Base-by-base conservation (phyloP, 2,888 invertebrate species). In the Adelognathus sp. region DNA sequence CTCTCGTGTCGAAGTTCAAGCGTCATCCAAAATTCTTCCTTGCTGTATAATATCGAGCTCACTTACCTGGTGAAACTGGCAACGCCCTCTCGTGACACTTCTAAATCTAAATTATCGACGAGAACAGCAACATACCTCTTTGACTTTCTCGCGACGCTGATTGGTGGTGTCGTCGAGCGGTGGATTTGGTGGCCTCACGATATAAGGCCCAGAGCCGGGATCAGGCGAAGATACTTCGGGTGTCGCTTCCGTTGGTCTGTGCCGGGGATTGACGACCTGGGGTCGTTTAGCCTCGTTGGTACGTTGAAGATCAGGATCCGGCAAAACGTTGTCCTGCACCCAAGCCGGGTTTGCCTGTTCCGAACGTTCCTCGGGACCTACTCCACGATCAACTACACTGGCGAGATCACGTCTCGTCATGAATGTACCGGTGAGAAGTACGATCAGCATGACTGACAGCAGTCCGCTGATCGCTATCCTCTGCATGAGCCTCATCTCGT, bases 121-220 rank as follows among this genome's bases (percentile, higher is more conserved):
- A 44, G n/a, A 71, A 29, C 24, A 50, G 54, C 16, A 56, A 78
- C 81, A 66, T 76, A 89, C 91, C 91, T 92, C 90, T 80, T 91
- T 91, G 78, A 91, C 88, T 86, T 91, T 92, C 80, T 90, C 90
- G 52, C 91, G 86, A 21, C 91, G 88, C 72, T 88, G 88, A 81
- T 90, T 85, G 5, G 89, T 91, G 50, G 90, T 85, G 72, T 90
- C 88, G 56, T 90, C 91, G 67, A 91, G 78, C 6, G 89, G 88
- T 16, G 90, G 90, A 84, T 88, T 88, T 1, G 90, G 90, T 16
- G 85, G 72, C 52, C 82, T 85, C 69, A 90, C 79, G 60, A 85
- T 79, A 76, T 89, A 89, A n/a, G 82, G 80, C 2, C 82, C 86
- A 1, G 83, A 83, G 71, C 54, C 69, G 16, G 69, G 69, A 7